Percentiles rank a stretch among this genome's conserved stretches.
phyloP scores from a whole-genome alignment of 2,888 invertebrate genomes.

The Mythimna impura region DNA sequence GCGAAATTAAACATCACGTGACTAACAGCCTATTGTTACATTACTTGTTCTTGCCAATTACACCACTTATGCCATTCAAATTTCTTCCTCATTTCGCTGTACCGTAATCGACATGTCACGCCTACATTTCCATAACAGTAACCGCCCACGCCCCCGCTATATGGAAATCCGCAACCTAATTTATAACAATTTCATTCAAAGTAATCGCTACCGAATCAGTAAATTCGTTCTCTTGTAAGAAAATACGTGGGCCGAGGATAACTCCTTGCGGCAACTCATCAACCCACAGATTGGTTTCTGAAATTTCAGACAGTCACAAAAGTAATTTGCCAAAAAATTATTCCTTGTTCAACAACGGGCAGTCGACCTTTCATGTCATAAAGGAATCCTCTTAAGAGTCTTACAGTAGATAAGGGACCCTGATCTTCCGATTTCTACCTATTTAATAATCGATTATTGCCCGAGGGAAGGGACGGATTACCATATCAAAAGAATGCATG shows the following conservation, averaged over 20 bases:
- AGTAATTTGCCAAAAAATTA: slow-evolving; percentile 63
- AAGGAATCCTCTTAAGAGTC: slow-evolving; percentile 80
- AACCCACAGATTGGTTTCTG: slow-evolving; percentile 18
- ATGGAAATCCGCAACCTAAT: slow-evolving; percentile 25
- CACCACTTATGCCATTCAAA: slow-evolving; percentile 29
- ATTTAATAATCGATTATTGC: slow-evolving; percentile 89
- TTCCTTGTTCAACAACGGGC: slow-evolving; percentile 65
- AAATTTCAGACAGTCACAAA: slow-evolving; percentile 43
- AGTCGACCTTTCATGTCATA: slow-evolving; percentile 78
- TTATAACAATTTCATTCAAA: slow-evolving; percentile 36
- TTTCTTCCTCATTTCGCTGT: slow-evolving; percentile 15
- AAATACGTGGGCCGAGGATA: slow-evolving; percentile 35
- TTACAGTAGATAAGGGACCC: slow-evolving; percentile 77
- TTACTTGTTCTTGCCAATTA: slow-evolving; percentile 27
- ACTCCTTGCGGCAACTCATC: slow-evolving; percentile 36
- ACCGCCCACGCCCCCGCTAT: slow-evolving; percentile 14
- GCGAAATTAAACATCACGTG: neutral
- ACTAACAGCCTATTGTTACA: slow-evolving; percentile 30
- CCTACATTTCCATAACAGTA: slow-evolving; percentile 37
- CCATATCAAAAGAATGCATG: slow-evolving; percentile 88
- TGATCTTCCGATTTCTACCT: slow-evolving; percentile 83
- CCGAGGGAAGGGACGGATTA: slow-evolving; percentile 82
- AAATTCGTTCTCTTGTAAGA: slow-evolving; percentile 10
- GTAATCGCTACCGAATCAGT: slow-evolving; percentile 21
- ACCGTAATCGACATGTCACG: slow-evolving; percentile 22